Evolutionary conservation across 1,140 invertebrate species (phyloP), one percentile per base, ranked within the genome.

Genomic region (Drosophila seguyi): DNA sequence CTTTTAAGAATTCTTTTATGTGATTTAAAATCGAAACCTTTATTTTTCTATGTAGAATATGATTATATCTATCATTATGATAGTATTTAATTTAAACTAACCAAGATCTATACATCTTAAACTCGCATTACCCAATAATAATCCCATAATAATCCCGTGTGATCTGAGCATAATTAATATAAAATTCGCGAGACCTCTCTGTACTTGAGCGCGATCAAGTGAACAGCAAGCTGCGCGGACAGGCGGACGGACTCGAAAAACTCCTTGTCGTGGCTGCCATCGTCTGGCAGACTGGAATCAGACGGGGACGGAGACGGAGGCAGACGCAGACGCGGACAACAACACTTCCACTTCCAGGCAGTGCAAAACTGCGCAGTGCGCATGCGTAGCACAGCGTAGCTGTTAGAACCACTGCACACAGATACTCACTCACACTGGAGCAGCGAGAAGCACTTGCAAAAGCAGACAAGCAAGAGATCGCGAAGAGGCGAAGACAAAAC

Each of bases 121-220:
- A 4, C 0, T 14, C 6, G 8, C 0, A 22, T 14, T 11, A 3
- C 2, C 0, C 3, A 10, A 38, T 27, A 22, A 6, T 7, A 20
- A 18, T 16, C 4, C 58, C 25, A 38, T 27, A 22, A 6, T 7
- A 20, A 18, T 16, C 4, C 58, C 25, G 61, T 68, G 66, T 42
- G 2, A 18, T 68, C 22, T 6, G 4, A 14, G 0, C 47, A 53
- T 44, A 79, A 47, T 57, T 22, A 48, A 38, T 31, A 29, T 11
- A 38, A 65, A 62, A 58, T 65, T 67, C 11, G 57, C 38, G 18
- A 50, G 16, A 11, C 48, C 10, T 27, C 50, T 63, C 68, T 77
- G 83, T 84, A 87, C 80, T 87, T 88, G 76, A 66, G 75, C 16
- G 42, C 66, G 71, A 87, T 61, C 83, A 87, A 87, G 83, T 87